These are phyloP conservation scores for Phyto melanocephala DNA, from an alignment of 2,888 invertebrate genomes.

Conservation along the genomic window DNA sequence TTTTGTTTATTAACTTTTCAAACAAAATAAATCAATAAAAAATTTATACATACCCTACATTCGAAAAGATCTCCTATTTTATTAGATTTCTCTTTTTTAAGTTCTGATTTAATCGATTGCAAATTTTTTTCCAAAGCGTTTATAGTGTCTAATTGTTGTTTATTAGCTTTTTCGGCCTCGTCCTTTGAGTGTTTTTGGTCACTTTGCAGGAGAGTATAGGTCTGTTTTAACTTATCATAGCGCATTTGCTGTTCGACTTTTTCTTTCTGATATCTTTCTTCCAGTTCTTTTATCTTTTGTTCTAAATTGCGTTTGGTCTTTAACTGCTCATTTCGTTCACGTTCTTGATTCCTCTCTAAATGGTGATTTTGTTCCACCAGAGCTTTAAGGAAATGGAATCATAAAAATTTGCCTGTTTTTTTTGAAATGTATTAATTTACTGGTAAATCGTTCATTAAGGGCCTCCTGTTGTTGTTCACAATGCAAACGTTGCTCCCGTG, in stretches of 20 bases:
- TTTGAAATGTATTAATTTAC: constrained; percentile 73
- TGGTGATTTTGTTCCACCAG: constrained; percentile 82
- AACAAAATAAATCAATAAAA: neutral
- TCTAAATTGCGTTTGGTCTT: constrained; percentile 80
- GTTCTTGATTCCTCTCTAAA: constrained; percentile 81
- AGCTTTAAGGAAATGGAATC: constrained; percentile 76
- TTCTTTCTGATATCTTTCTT: constrained; percentile 79
- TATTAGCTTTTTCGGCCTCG: constrained; percentile 79
- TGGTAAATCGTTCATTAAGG: constrained; percentile 81
- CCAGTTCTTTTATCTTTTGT: constrained; percentile 80
- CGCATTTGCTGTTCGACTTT: constrained; percentile 80
- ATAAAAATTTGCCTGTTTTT: neutral
- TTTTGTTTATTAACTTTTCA: too few species aligned
- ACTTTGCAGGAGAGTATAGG: constrained; percentile 80
- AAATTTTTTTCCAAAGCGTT: constrained; percentile 79
- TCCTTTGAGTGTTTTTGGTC: constrained; percentile 80
- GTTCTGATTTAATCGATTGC: constrained; percentile 79
- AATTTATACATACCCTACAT: constrained; percentile 76
- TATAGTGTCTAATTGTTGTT: constrained; percentile 79
- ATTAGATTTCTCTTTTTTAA: constrained; percentile 77
- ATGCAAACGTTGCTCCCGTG: constrained; percentile 79
- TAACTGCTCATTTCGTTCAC: constrained; percentile 81
- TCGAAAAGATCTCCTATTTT: constrained; percentile 77
- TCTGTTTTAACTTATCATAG: constrained; percentile 81
- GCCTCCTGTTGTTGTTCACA: constrained; percentile 82